Evolutionary conservation across 2,888 invertebrate genomes (phyloP), one percentile per base, ranked within the genome.

Genomic region (Mycalesis mineus): DNA sequence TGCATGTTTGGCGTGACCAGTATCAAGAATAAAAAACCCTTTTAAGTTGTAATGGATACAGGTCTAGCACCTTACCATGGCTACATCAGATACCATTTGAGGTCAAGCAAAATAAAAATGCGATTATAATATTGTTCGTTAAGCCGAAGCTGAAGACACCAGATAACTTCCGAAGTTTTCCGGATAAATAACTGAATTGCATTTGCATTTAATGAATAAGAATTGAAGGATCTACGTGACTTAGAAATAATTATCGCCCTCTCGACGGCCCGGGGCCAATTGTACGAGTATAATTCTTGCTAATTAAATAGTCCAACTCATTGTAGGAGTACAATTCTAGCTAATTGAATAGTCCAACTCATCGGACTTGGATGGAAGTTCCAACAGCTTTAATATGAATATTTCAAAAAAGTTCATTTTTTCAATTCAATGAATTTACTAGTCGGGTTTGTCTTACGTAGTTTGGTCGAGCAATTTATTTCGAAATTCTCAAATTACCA

Each of bases 131-230:
- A 17, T 7, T 41, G 7, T 41, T 42, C 31, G 17, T 41, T 52
- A 52, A 52, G 33, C 41, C 13, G 14, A 44, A 50, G 41, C 53
- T 39, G 44, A 45, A 50, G 41, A 57, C 48, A 44, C 54, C 17
- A 28, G 49, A 57, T 52, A 56, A 58, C 42, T 60, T 57, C 42
- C 28, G 29, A 52, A 61, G 42, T 57, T 57, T 50, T 28, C 41
- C 44, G 15, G 57, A 59, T 53, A 47, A 57, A 57, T 59, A 55
- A 15, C 37, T 39, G 59, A 59, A 63, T n/a, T 63, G 59, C 57
- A 59, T 63, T 63, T 61, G 61, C 63, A 63, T 63, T 55, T 40
- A 55, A 55, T 57, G 59, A 61, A 57, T 53, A 47, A 51, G 41
- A 55, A 57, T 61, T 42, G 56, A 61, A 49, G 55, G 50, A 36